Conservation (phyloP, 1,140 invertebrate genomes). For the Drosophila seguyi region DNA sequence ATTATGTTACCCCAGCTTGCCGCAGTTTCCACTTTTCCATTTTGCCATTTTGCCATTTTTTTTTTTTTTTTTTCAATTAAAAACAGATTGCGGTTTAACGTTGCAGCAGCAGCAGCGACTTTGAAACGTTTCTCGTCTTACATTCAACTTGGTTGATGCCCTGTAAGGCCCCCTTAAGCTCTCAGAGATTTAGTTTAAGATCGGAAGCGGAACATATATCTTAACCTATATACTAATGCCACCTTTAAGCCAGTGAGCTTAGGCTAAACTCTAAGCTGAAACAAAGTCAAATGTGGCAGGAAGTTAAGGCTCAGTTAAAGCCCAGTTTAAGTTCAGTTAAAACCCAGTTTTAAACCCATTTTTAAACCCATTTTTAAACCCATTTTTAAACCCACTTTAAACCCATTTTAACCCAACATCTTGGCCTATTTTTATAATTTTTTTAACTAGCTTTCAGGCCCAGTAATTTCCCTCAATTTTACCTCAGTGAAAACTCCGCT, state of each 20-base stretch:
- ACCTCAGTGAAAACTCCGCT: not conserved
- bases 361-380: no score
- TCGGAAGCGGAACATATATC: not conserved
- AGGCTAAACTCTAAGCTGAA: not conserved
- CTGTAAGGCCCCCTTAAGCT: conserved; percentile 3
- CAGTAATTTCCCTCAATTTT: not conserved
- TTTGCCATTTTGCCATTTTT: conserved; percentile 46
- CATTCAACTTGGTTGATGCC: conserved; percentile 17
- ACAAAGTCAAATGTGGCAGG: not conserved
- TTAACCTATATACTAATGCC: not conserved
- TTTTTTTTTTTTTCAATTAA: no score
- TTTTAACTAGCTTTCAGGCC: no score
- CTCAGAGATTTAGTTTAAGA: not conserved
- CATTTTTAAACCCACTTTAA: no score
- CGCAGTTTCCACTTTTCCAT: conserved; percentile 32
- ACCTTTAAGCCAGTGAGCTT: not conserved
- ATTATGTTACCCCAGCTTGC: conserved; percentile 45
- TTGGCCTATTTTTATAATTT: conserved; percentile 6
- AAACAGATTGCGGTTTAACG: conserved; percentile 75
- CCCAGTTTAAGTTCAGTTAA: not conserved
- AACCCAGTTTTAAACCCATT: not conserved
- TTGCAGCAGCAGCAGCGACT: conserved; percentile 65
- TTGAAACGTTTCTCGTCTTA: conserved; percentile 76
- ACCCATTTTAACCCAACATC: no score
- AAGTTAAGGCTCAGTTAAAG: not conserved